Conservation (phyloP, 2,888 invertebrate genomes). For the Caenorhabditis imperialis region DNA sequence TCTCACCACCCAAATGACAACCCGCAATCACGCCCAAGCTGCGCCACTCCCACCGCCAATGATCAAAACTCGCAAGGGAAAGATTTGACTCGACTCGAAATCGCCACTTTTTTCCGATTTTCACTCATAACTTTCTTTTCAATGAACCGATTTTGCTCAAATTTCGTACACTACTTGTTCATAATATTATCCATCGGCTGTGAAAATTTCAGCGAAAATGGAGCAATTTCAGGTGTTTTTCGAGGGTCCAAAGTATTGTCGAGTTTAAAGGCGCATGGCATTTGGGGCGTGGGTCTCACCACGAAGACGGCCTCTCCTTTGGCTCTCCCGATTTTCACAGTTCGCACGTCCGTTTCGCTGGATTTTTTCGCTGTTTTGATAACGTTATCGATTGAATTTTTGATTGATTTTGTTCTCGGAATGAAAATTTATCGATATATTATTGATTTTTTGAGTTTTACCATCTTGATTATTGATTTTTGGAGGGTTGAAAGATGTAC, state of each 20-base stretch:
- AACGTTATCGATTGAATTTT: too few relatives aligned
- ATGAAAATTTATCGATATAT: too few relatives aligned
- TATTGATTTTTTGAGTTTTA: too few relatives aligned
- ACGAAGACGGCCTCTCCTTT: constrained; percentile 56
- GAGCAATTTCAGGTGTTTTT: constrained; percentile 4
- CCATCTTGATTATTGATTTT: too few relatives aligned
- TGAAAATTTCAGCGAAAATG: constrained; percentile 11
- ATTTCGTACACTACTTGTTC: not conserved
- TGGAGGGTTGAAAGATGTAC: too few relatives aligned
- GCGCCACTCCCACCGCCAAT: too few relatives aligned
- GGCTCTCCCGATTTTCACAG: constrained; percentile 7
- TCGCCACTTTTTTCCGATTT: too few relatives aligned
- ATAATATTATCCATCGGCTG: not conserved
- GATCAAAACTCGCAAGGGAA: too few relatives aligned
- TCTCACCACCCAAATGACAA: too few relatives aligned
- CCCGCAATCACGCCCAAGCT: too few relatives aligned
- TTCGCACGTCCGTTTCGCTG: constrained; percentile 18
- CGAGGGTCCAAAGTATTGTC: not conserved
- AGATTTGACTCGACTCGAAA: too few relatives aligned
- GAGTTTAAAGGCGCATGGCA: constrained; percentile 47
- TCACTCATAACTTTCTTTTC: constrained; percentile 1
- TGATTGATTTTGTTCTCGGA: too few relatives aligned
- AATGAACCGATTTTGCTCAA: constrained; percentile 5
- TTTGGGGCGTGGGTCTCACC: constrained; percentile 36
- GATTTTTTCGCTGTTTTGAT: not conserved